phyloP scores from a whole-genome alignment of 2,797 vertebrate genomes.

The Sebastes taczanowskii region DNA sequence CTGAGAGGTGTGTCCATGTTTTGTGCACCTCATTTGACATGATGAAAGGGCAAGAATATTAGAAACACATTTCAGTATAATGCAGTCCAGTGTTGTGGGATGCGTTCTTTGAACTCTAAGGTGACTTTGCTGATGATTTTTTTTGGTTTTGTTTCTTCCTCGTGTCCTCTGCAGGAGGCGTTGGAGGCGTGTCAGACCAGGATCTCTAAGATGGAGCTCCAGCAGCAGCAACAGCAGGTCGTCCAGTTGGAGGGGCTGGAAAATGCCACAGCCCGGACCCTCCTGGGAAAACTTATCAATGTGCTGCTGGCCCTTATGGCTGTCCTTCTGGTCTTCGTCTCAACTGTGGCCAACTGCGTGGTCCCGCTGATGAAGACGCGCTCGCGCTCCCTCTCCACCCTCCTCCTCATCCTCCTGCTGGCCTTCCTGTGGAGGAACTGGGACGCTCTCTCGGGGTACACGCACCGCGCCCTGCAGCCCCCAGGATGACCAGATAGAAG shows the following conservation, averaged over 20 bases:
- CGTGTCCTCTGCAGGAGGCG: constrained; percentile 85
- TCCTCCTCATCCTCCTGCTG: constrained; percentile 89
- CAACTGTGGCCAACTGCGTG: constrained; percentile 96
- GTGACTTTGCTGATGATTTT: constrained; percentile 13
- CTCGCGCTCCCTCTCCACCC: constrained; percentile 93
- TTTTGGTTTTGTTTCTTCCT: background rate
- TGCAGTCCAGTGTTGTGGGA: background rate
- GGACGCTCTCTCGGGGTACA: constrained; percentile 90
- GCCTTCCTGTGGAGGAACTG: constrained; percentile 97
- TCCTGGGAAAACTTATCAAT: constrained; percentile 97
- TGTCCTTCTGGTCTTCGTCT: constrained; percentile 95
- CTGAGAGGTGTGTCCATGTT: background rate
- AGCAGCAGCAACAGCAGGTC: constrained; percentile 98
- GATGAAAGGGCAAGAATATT: background rate
- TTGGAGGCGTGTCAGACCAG: constrained; percentile 97
- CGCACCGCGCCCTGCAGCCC: constrained; percentile 87
- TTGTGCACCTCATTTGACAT: background rate
- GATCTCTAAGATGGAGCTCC: constrained; percentile 99
- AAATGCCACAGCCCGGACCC: constrained; percentile 94
- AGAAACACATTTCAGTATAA: background rate
- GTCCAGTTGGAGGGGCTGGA: constrained; percentile 97
- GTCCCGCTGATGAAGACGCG: constrained; percentile 98
- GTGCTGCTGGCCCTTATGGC: constrained; percentile 98
- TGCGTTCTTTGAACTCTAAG: background rate
- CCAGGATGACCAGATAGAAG: constrained; percentile 83